Conservation (phyloP, 2,113 vertebrate species). For the Aegotheles bennettii region DNA sequence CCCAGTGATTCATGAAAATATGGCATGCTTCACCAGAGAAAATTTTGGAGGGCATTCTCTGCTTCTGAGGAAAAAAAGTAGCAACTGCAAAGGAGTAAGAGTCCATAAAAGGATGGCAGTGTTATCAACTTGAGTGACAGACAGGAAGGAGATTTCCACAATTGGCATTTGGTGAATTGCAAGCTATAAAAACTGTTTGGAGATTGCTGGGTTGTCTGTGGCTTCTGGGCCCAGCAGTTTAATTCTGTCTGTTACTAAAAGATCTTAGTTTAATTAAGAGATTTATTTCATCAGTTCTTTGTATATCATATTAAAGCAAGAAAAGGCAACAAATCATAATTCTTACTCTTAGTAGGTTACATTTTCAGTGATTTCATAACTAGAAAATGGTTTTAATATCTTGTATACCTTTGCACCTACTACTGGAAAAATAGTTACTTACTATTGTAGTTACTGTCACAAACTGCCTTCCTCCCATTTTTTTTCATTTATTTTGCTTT, state of each 20-base stretch:
- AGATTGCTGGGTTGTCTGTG: not conserved
- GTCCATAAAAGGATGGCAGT: slow-evolving; percentile 25
- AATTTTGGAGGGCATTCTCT: not conserved
- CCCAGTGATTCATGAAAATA: not conserved
- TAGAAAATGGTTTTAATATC: not conserved
- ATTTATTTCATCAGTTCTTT: not conserved
- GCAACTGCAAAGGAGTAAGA: not conserved
- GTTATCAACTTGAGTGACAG: slow-evolving; percentile 17
- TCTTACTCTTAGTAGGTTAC: not conserved
- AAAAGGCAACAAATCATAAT: not conserved
- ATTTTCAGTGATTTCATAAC: not conserved
- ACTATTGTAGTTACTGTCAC: not conserved
- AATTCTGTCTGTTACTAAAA: not conserved
- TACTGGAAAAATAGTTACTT: not conserved
- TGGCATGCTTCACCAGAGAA: accelerated
- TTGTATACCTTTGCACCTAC: not conserved
- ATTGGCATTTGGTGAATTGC: slow-evolving; percentile 47
- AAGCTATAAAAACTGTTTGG: slow-evolving; percentile 47
- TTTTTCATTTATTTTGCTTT: not conserved
- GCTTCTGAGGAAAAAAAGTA: not conserved
- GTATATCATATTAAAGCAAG: not conserved
- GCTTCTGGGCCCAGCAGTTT: not conserved
- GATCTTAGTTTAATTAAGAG: not conserved
- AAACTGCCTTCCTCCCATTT: not conserved
- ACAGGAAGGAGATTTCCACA: slow-evolving; percentile 51